A percentile compares a stretch with the other conserved stretches of the same genome.
Evolutionary conservation across 2,797 vertebrate genomes (phyloP).

Genomic region (Paguma larvata): DNA sequence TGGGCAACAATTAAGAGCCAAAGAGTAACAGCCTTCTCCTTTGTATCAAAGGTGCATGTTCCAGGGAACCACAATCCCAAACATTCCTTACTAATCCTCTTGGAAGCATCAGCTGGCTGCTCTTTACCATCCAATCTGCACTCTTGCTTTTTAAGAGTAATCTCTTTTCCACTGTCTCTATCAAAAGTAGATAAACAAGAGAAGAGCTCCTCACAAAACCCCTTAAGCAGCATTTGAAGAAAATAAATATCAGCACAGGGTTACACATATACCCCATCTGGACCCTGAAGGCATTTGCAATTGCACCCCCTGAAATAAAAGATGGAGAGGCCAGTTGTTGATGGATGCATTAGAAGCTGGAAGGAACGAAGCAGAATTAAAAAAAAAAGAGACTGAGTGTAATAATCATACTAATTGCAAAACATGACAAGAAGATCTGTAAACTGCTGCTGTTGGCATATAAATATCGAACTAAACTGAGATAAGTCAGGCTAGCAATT

Average conservation of each 20-base stretch:
- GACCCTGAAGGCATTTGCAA: conserved; percentile 24
- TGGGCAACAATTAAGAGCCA: not conserved
- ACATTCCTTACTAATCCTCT: not conserved
- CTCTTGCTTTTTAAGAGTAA: not conserved
- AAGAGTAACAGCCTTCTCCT: not conserved
- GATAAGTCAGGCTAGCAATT: not conserved
- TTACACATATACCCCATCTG: conserved; percentile 42
- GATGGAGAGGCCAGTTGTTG: conserved; percentile 46
- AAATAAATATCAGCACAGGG: conserved; percentile 30
- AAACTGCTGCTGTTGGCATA: not conserved
- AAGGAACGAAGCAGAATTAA: conserved; percentile 46
- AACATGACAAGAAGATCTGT: not conserved
- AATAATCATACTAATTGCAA: not conserved
- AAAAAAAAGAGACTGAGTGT: not conserved
- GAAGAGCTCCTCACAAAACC: not conserved
- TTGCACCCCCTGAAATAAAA: conserved; percentile 57
- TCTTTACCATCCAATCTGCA: not conserved
- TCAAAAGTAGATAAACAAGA: conserved; percentile 37
- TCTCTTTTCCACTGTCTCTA: not conserved
- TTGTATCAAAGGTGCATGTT: not conserved
- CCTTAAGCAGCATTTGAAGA: not conserved
- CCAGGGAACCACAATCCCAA: not conserved
- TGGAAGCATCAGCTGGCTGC: not conserved
- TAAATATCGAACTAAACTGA: not conserved
- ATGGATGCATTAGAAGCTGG: not conserved